Evolutionary conservation across 2,888 invertebrate genomes (phyloP).

Genomic region (Synergus umbraculus): DNA sequence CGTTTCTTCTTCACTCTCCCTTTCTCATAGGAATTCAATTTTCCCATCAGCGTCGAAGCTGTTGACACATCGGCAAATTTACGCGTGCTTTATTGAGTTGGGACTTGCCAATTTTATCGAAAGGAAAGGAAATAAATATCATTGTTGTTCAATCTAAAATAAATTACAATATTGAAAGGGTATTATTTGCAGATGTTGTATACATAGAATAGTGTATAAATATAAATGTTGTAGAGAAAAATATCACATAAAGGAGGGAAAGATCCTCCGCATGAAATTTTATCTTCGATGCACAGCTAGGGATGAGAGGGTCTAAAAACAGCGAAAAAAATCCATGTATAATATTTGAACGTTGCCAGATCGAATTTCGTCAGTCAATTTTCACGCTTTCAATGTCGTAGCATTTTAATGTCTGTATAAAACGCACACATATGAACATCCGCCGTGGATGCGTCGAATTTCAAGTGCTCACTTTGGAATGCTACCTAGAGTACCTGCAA

Average conservation of each 20-base stretch:
- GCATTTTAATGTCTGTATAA: not conserved
- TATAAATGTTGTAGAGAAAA: not conserved
- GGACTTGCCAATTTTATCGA: not conserved
- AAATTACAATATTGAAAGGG: not conserved
- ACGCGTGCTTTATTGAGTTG: not conserved
- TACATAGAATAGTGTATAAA: not conserved
- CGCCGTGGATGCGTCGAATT: conserved; percentile 66
- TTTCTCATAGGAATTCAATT: not conserved
- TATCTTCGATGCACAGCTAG: too few species aligned
- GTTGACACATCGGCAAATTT: not conserved
- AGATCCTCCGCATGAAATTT: too few species aligned
- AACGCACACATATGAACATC: conserved; percentile 29
- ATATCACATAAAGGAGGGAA: too few species aligned
- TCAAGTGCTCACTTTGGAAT: conserved; percentile 66
- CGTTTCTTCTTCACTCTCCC: not conserved
- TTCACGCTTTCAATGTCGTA: not conserved
- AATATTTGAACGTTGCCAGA: conserved; percentile 1
- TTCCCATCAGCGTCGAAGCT: not conserved
- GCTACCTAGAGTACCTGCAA: conserved; percentile 63
- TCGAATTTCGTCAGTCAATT: not conserved
- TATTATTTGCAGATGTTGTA: not conserved
- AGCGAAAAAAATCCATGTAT: not conserved
- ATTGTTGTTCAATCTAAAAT: not conserved
- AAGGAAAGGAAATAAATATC: not conserved
- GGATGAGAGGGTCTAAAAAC: not conserved